A percentile compares a stretch with the other conserved stretches of the same genome.
These are phyloP conservation scores for Nomada flava DNA, from an alignment of 2,888 invertebrate genomes.

Conservation along the genomic window DNA sequence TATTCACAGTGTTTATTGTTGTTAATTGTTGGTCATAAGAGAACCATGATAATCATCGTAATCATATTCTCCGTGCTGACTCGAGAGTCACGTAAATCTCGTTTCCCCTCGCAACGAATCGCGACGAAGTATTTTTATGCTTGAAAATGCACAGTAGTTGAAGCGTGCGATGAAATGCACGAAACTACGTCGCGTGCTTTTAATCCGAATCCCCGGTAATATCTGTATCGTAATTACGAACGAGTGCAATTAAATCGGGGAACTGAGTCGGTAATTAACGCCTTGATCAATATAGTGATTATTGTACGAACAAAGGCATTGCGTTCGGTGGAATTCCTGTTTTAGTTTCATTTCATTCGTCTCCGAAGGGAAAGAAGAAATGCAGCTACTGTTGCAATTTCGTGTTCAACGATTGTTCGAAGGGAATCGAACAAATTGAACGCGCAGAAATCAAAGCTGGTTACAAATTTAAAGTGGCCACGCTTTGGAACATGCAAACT, in stretches of 20 bases:
- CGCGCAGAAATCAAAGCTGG: too few relatives aligned
- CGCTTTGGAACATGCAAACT: not conserved
- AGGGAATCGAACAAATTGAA: not conserved
- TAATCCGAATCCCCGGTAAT: not conserved
- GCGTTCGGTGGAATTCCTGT: not conserved
- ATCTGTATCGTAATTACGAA: slow-evolving; percentile 12
- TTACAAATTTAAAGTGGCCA: not conserved
- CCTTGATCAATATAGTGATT: not conserved
- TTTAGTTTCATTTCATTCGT: not conserved
- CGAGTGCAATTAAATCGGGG: slow-evolving; percentile 22
- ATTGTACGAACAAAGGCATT: not conserved
- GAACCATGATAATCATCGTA: not conserved
- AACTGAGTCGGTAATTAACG: slow-evolving; percentile 3
- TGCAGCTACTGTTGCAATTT: too few relatives aligned
- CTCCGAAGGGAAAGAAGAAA: too few relatives aligned
- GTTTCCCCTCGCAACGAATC: not conserved
- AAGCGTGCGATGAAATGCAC: slow-evolving; percentile 13
- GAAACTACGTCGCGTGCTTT: slow-evolving; percentile 14
- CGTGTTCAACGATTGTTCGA: not conserved
- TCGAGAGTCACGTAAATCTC: slow-evolving; percentile 25
- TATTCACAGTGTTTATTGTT: not conserved
- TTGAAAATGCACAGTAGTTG: not conserved
- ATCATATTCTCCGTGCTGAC: slow-evolving; percentile 6
- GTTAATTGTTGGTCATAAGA: not conserved
- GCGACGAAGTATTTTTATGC: slow-evolving; percentile 22